Conservation (phyloP, 2,113 vertebrate genomes). For the Anarrhichthys ocellatus region DNA sequence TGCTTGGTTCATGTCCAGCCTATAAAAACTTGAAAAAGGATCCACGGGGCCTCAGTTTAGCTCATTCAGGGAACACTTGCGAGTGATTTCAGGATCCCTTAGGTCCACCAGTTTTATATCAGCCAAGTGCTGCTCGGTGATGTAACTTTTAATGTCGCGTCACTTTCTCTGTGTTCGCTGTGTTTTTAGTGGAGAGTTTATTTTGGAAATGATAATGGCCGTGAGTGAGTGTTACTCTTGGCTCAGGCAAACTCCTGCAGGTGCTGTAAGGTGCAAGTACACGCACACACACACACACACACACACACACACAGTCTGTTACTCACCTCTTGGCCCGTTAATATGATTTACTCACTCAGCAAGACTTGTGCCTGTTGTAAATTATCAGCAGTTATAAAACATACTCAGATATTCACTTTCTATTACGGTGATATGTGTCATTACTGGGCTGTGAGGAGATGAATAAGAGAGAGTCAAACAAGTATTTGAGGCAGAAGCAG, state of each 20-base stretch:
- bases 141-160: slow-evolving; percentile 2
- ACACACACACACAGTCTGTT: neutral
- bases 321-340: slow-evolving; percentile 5
- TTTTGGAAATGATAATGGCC: slow-evolving; percentile 13
- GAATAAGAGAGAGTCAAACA: neutral
- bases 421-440: slow-evolving; percentile 12
- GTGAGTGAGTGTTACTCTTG: slow-evolving; percentile 18
- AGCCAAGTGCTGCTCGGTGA: rapidly evolving
- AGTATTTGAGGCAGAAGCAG: neutral
- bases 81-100: slow-evolving; percentile 5
- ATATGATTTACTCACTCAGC: slow-evolving; percentile 16
- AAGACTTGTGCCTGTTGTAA: slow-evolving; percentile 22
- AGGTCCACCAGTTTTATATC: slow-evolving; percentile 3
- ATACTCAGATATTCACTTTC: slow-evolving; percentile 21
- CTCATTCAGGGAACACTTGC: neutral
- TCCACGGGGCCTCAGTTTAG: neutral
- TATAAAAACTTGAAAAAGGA: neutral
- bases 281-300: neutral
- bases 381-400: slow-evolving; percentile 37
- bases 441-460: neutral
- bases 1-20: neutral
- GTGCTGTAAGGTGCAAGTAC: slow-evolving; percentile 21
- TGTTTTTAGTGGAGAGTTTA: slow-evolving; percentile 15
- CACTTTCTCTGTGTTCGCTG: neutral
- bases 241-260: slow-evolving; percentile 37